A percentile compares a stretch with the other conserved stretches of the same genome.
Conservation (phyloP, 2,797 vertebrate species). For the Betta splendens region DNA sequence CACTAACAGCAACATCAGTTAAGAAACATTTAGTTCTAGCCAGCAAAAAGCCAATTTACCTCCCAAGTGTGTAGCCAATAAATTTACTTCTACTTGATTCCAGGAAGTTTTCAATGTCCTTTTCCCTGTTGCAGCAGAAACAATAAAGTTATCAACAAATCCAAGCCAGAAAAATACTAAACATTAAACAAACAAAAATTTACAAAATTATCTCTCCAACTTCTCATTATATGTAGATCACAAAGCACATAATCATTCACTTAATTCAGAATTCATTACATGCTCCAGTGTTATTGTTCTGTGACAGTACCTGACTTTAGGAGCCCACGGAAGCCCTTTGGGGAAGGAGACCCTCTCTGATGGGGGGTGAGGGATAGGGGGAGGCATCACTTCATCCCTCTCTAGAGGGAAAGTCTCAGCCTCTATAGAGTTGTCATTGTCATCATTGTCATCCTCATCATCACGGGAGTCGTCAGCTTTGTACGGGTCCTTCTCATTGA, state of each 20-base stretch:
- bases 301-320: slow-evolving; percentile 92
- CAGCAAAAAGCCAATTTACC: slow-evolving; percentile 75
- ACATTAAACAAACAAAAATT: background rate
- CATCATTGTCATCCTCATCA: slow-evolving; percentile 96
- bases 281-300: background rate
- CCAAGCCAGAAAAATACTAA: background rate
- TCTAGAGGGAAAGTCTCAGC: slow-evolving; percentile 93
- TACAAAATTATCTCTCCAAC: too few species aligned
- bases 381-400: slow-evolving; percentile 96
- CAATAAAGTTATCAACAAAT: slow-evolving; percentile 13
- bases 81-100: slow-evolving; percentile 99
- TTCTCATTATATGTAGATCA: background rate
- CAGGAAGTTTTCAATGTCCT: slow-evolving; percentile 97
- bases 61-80: slow-evolving; percentile 96
- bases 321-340: slow-evolving; percentile 96
- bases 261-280: background rate
- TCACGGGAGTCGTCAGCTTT: slow-evolving; percentile 93
- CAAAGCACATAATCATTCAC: background rate
- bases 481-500: slow-evolving; percentile 96
- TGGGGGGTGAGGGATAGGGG: slow-evolving; percentile 88
- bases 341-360: slow-evolving; percentile 92
- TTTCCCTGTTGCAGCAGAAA: slow-evolving; percentile 84
- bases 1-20: too few species aligned
- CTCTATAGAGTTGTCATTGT: slow-evolving; percentile 92
- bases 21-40: background rate